A percentile compares a stretch with the other conserved stretches of the same genome.
These are phyloP conservation scores for Zosterops pallidus DNA, from an alignment of 2,113 vertebrate genomes.

Conservation along the genomic window DNA sequence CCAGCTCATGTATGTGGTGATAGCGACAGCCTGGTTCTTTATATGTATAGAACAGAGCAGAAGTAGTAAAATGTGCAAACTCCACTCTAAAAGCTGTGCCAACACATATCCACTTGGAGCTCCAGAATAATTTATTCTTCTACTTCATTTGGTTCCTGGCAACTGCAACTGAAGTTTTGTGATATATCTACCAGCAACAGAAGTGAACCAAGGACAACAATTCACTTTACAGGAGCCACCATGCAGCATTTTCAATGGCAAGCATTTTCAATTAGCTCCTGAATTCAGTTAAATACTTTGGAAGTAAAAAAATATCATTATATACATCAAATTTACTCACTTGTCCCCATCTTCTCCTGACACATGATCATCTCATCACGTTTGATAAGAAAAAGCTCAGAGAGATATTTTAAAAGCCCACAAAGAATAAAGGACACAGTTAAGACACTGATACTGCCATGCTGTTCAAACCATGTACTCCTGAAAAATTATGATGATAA, in stretches of 20 bases:
- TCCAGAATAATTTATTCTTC: background rate
- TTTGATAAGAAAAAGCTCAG: background rate
- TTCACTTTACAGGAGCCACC: background rate
- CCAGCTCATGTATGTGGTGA: background rate
- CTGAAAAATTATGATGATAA: background rate
- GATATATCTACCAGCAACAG: background rate
- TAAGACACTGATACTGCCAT: background rate
- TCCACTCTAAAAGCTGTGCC: background rate
- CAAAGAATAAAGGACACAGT: background rate
- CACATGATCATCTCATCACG: background rate
- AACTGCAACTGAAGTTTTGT: background rate
- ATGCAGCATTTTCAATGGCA: background rate
- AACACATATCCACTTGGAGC: background rate
- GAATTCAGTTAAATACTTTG: background rate
- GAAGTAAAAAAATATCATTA: background rate
- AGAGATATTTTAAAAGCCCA: background rate
- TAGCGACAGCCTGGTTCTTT: background rate
- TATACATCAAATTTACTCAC: background rate
- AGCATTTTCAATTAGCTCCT: background rate
- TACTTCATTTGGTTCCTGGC: background rate
- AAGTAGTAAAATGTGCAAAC: background rate
- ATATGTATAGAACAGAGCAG: background rate
- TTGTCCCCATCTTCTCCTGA: background rate
- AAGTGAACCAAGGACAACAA: background rate
- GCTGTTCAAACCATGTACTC: background rate